A percentile compares a stretch with the other conserved stretches of the same genome.
Evolutionary conservation across 92 coral and sea anemone species (phyloP).

Genomic region (Micromussa lordhowensis): DNA sequence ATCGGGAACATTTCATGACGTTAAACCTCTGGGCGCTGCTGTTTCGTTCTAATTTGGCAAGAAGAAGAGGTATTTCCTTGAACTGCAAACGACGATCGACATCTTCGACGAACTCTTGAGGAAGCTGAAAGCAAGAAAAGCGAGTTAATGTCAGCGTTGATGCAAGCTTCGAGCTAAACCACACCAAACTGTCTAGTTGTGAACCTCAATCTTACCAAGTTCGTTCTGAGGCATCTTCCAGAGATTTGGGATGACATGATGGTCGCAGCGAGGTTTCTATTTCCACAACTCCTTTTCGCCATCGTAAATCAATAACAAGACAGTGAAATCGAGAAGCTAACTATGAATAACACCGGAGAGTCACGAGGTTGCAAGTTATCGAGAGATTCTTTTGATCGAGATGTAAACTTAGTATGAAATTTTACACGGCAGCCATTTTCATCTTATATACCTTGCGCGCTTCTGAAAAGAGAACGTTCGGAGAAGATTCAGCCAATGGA

Average conservation of each 20-base stretch:
- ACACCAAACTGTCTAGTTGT: neutral
- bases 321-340: slow-evolving; percentile 15
- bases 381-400: neutral
- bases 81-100: slow-evolving; percentile 86
- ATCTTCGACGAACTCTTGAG: slow-evolving; percentile 73
- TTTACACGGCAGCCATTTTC: slow-evolving; percentile 22
- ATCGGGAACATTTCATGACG: slow-evolving; percentile 56
- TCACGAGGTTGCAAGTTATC: slow-evolving; percentile 9
- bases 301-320: slow-evolving; percentile 33
- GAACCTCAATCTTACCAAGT: slow-evolving; percentile 67
- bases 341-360: neutral
- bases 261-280: slow-evolving; percentile 61
- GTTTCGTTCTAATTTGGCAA: slow-evolving; percentile 73
- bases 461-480: slow-evolving; percentile 13
- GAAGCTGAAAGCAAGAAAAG: slow-evolving; percentile 62
- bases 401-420: slow-evolving; percentile 9
- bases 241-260: slow-evolving; percentile 67
- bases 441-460: slow-evolving; percentile 55
- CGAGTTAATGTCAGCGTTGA: neutral
- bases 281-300: slow-evolving; percentile 67
- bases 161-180: neutral
- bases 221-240: slow-evolving; percentile 72
- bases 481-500: slow-evolving; percentile 34
- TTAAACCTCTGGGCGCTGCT: slow-evolving; percentile 75
- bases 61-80: slow-evolving; percentile 79